Conservation (phyloP, 2,888 invertebrate species). For the Mechanitis mazaeus region DNA sequence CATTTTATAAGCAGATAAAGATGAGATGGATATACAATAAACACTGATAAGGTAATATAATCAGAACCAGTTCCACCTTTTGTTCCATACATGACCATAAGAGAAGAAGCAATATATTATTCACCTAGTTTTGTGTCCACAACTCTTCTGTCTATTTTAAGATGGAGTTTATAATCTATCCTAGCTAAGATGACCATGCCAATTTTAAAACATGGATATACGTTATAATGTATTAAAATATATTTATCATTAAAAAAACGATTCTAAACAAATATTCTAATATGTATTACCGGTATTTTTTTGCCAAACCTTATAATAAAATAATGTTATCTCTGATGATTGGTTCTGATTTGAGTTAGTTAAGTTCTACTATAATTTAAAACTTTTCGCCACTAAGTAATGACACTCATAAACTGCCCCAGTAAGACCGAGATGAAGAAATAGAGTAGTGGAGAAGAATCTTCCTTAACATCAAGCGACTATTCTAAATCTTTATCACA, state of each 20-base stretch:
- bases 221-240: neutral
- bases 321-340: no score
- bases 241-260: neutral
- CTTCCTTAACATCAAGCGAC: no score
- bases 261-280: no score
- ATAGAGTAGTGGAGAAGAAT: no score
- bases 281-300: no score
- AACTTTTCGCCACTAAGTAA: no score
- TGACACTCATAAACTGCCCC: no score
- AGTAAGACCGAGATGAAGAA: no score
- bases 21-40: slow-evolving; percentile 18
- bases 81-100: slow-evolving; percentile 18
- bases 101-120: slow-evolving; percentile 14
- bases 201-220: neutral
- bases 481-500: no score
- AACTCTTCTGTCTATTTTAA: slow-evolving; percentile 45
- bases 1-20: slow-evolving; percentile 17
- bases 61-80: slow-evolving; percentile 21
- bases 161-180: slow-evolving; percentile 44
- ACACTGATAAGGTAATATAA: slow-evolving; percentile 19
- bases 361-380: no score
- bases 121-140: slow-evolving; percentile 32
- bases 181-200: neutral
- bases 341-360: no score
- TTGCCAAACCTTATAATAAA: no score